Base-by-base conservation (phyloP, 2,113 vertebrate species). In the Syrmaticus mikado region DNA sequence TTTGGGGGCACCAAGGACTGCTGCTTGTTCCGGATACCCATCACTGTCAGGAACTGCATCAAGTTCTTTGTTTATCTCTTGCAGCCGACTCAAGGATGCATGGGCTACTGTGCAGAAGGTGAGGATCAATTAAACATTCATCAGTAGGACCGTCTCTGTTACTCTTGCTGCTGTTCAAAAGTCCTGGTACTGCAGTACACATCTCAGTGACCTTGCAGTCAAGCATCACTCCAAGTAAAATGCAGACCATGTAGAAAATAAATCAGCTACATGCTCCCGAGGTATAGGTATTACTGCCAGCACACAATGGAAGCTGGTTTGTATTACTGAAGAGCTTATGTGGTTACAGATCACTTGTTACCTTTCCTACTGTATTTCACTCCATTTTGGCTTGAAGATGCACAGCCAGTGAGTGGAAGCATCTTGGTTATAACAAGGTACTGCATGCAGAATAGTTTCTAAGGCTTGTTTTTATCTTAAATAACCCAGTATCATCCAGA, bases 71-170 rank as follows among this genome's bases (percentile, higher is more conserved):
- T 98, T 71, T 98, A 98, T 92, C 96, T 96, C 60, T 96, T 98
- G 92, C 96, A 98, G 95, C 96, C 98, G 25, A 97, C 98, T 36
- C 97, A 98, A 85, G 98, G 97, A 14, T 98, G 97, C 95, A 98
- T 98, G 97, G 98, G 97, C 83, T 98, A 98, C 97, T 98, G 97
- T 20, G 96, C 97, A 1, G 93, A 98, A 98, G 98, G 97, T 98
- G 85, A 93, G 96, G 27, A 57, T 57, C 87, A 15, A 70, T 3
- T 16, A 48, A 85, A 81, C 46, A 71, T 94, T 95, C 87, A 64
- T 95, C 84, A 70, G 10, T 75, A 70, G 79, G 84, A 87, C 34
- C 89, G 12, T 83, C 57, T 60, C 2, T 80, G 12, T 20, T 79
- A 84, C 55, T 82, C 40, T 52, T 78, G 84, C 83, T 80, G 40